These are phyloP conservation scores for Nasonovia ribisnigri DNA, from an alignment of 2,888 invertebrate genomes.

Conservation along the genomic window DNA sequence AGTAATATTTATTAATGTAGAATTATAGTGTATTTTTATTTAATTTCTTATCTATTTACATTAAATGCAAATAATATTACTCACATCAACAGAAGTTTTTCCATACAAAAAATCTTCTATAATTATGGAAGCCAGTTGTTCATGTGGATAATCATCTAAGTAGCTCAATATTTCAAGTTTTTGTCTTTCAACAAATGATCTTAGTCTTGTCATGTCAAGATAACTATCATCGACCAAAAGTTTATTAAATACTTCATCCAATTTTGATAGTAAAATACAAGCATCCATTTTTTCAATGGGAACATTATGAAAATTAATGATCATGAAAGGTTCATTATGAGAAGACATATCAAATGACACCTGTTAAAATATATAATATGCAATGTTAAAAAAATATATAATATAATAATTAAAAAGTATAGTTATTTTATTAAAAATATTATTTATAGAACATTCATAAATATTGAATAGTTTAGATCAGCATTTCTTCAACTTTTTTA, in stretches of 20 bases:
- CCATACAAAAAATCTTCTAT: conserved; percentile 90
- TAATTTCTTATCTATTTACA: not conserved
- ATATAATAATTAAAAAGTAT: too few species aligned
- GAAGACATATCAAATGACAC: conserved; percentile 79
- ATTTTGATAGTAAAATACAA: conserved; percentile 70
- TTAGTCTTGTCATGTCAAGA: conserved; percentile 81
- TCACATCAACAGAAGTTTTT: conserved; percentile 79
- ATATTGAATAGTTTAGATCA: too few species aligned
- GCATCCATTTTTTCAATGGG: conserved; percentile 77
- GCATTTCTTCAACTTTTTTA: too few species aligned
- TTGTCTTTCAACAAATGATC: conserved; percentile 79
- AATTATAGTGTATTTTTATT: not conserved
- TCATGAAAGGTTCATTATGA: conserved; percentile 80
- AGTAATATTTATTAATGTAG: conserved; percentile 69
- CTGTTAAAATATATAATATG: conserved; percentile 71
- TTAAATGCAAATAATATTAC: conserved; percentile 69
- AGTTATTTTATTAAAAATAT: not conserved
- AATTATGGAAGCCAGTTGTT: conserved; percentile 80
- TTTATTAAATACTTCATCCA: conserved; percentile 52
- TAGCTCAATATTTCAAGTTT: conserved; percentile 78
- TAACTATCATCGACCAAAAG: conserved; percentile 40
- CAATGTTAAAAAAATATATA: not conserved
- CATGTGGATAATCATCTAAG: conserved; percentile 84
- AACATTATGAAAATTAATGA: conserved; percentile 82
- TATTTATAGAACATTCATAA: not conserved